Percentiles rank a stretch among this genome's conserved stretches.
Evolutionary conservation across 92 coral and sea anemone species (phyloP).

Genomic region (Pocillopora meandrina): DNA sequence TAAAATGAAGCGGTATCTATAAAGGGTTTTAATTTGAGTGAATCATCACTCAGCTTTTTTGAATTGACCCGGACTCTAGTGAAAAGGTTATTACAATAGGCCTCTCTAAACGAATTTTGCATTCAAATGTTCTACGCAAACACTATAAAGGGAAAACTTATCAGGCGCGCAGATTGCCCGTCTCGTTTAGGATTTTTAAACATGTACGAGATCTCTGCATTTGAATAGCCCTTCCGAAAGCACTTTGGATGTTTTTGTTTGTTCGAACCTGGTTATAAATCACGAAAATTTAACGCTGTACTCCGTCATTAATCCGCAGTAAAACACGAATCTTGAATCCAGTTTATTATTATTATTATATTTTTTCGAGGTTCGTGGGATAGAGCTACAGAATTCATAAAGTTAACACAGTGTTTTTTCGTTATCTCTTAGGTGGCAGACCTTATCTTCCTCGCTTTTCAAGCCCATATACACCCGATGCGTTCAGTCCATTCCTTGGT

Average conservation of each 20-base stretch:
- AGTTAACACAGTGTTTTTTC: constrained; percentile 32
- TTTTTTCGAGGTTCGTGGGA: neutral
- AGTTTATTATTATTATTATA: neutral
- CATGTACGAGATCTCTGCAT: constrained; percentile 37
- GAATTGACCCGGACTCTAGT: constrained; percentile 27
- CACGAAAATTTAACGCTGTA: constrained; percentile 4
- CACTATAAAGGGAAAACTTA: constrained; percentile 32
- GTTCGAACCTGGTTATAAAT: constrained; percentile 3
- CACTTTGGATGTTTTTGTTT: constrained; percentile 13
- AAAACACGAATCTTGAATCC: neutral
- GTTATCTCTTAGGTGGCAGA: constrained; percentile 51
- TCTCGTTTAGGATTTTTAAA: constrained; percentile 27
- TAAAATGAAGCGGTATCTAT: constrained; percentile 46
- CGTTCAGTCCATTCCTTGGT: constrained; percentile 56
- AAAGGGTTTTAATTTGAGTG: constrained; percentile 45
- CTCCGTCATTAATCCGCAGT: neutral
- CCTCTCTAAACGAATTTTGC: constrained; percentile 22
- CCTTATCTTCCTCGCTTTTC: constrained; percentile 49
- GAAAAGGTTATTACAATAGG: constrained; percentile 20
- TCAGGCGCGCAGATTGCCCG: constrained; percentile 27
- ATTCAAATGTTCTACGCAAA: constrained; percentile 32
- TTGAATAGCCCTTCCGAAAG: constrained; percentile 30
- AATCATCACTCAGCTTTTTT: constrained; percentile 21
- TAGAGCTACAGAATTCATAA: neutral
- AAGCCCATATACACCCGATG: constrained; percentile 40